These are phyloP conservation scores for Trissolcus brochymenae DNA, from an alignment of 2,888 invertebrate genomes.

Conservation along the genomic window DNA sequence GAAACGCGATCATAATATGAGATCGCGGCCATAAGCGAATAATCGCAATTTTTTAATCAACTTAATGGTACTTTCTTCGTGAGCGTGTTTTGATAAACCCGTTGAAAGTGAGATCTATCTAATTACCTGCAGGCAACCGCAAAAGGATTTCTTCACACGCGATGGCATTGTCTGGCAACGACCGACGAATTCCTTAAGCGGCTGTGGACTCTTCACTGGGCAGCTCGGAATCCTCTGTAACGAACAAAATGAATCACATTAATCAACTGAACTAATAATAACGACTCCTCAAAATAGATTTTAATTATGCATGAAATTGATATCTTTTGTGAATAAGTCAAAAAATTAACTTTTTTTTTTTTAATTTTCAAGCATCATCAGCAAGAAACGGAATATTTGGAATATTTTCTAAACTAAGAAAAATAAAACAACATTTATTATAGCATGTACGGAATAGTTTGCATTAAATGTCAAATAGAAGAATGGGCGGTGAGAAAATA, in stretches of 20 bases:
- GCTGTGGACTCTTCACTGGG: conserved; percentile 74
- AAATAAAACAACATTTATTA: conserved; percentile 13
- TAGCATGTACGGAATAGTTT: conserved; percentile 22
- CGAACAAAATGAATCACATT: conserved; percentile 23
- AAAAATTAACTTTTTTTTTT: too few relatives aligned
- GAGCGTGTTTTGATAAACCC: conserved; percentile 30
- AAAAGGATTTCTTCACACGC: conserved; percentile 78
- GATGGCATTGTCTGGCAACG: conserved; percentile 76
- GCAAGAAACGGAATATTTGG: too few relatives aligned
- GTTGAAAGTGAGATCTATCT: conserved; percentile 46
- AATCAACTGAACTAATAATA: conserved; percentile 1
- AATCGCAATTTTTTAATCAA: conserved; percentile 16
- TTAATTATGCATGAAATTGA: not conserved
- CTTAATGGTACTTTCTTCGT: conserved; percentile 32
- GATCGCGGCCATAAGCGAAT: conserved; percentile 14
- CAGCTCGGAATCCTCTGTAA: conserved; percentile 74
- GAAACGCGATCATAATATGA: conserved; percentile 7
- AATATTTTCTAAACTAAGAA: too few relatives aligned
- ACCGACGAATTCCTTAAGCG: conserved; percentile 75
- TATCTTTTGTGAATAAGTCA: too few relatives aligned
- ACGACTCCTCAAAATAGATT: conserved; percentile 1
- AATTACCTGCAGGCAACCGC: conserved; percentile 90
- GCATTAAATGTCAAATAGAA: conserved; percentile 38
- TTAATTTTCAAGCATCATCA: too few relatives aligned
- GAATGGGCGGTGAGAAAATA: conserved; percentile 32